phyloP scores from a whole-genome alignment of 2,113 vertebrate species.

The Sinocyclocheilus grahami region DNA sequence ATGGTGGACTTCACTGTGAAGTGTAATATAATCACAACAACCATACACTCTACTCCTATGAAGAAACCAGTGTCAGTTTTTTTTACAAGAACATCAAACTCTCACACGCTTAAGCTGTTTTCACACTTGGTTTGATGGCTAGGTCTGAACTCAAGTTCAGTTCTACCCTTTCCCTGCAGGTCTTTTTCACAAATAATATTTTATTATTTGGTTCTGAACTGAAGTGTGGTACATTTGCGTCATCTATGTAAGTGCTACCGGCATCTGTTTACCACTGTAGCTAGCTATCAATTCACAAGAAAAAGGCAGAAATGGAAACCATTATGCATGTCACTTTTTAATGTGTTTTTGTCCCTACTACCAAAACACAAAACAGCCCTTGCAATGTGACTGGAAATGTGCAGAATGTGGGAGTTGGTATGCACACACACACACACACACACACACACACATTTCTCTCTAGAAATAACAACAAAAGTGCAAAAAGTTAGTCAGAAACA shows the following conservation, averaged over 20 bases:
- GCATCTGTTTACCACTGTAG: slow-evolving; percentile 3
- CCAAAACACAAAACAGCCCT: not conserved
- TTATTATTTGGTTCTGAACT: not conserved
- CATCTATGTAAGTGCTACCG: not conserved
- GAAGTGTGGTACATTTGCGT: not conserved
- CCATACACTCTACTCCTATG: too few relatives aligned
- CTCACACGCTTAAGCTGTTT: not conserved
- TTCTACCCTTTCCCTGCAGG: slow-evolving; percentile 9
- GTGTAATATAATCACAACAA: too few relatives aligned
- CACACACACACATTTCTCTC: too few relatives aligned
- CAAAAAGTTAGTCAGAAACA: too few relatives aligned
- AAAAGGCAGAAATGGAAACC: not conserved
- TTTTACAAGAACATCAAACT: slow-evolving; percentile 17
- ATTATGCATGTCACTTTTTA: not conserved
- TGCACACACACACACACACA: too few relatives aligned
- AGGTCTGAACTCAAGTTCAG: slow-evolving; percentile 2
- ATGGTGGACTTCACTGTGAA: too few relatives aligned
- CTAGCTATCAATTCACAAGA: not conserved
- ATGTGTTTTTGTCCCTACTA: not conserved
- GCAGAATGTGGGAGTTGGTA: not conserved
- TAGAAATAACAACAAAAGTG: too few relatives aligned
- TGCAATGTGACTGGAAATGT: not conserved
- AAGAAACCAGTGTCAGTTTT: not conserved
- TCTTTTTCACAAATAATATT: slow-evolving; percentile 8
- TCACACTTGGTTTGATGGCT: slow-evolving; percentile 17